Evolutionary conservation across 1,140 invertebrate species (phyloP).

Genomic region (Chelonus insularis): DNA sequence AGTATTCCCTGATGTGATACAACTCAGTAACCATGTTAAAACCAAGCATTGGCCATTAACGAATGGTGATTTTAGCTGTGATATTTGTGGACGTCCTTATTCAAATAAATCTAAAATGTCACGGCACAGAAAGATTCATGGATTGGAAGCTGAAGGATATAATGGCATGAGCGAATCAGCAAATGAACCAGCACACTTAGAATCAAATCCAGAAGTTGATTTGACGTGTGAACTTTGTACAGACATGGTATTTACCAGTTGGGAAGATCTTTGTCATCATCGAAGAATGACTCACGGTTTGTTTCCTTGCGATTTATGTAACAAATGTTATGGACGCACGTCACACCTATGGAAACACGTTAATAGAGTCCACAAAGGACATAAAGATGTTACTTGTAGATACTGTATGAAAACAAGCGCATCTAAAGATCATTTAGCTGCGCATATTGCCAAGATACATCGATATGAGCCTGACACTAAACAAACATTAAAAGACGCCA

Average conservation of each 20-base stretch:
- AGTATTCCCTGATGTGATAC: constrained; percentile 57
- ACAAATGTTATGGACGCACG: constrained; percentile 66
- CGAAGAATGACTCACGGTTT: constrained; percentile 61
- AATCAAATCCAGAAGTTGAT: constrained; percentile 36
- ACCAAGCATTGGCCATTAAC: constrained; percentile 59
- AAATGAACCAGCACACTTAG: constrained; percentile 20
- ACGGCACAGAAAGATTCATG: constrained; percentile 61
- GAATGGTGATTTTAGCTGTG: constrained; percentile 61
- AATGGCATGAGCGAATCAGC: constrained; percentile 23
- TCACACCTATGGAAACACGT: constrained; percentile 70
- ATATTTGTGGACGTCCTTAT: constrained; percentile 62
- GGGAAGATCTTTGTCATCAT: constrained; percentile 63
- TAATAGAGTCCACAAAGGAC: constrained; percentile 65
- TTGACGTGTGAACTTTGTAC: constrained; percentile 57
- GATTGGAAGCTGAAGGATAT: constrained; percentile 38
- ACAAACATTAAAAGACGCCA: constrained; percentile 5
- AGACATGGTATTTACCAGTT: constrained; percentile 52
- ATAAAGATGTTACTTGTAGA: constrained; percentile 65
- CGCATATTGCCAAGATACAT: constrained; percentile 66
- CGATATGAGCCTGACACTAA: constrained; percentile 52
- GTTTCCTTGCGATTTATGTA: constrained; percentile 67
- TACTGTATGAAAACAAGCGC: constrained; percentile 66
- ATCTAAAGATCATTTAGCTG: constrained; percentile 63
- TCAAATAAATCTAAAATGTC: constrained; percentile 64
- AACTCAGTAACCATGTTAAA: constrained; percentile 57